Conservation (phyloP, 2,888 invertebrate species). For the Stenolophus ochropezus region DNA sequence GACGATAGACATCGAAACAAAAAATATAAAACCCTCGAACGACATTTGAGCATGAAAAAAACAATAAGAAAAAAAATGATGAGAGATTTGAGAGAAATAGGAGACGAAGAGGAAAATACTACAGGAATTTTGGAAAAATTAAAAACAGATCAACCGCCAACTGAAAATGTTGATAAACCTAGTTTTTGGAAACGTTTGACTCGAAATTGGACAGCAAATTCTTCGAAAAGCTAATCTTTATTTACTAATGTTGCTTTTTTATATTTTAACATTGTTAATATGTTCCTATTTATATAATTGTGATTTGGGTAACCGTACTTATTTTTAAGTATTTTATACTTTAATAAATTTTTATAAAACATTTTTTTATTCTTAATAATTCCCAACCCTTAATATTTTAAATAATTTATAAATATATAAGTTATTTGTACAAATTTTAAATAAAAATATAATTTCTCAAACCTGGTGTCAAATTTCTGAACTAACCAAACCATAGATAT, state of each 20-base stretch:
- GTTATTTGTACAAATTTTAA: no score
- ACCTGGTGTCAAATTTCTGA: no score
- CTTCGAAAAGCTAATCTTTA: constrained; percentile 44
- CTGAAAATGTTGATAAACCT: constrained; percentile 72
- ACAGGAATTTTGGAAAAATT: constrained; percentile 72
- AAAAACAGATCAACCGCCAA: constrained; percentile 72
- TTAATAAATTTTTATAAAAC: neutral
- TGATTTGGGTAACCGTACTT: neutral
- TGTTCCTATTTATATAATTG: neutral
- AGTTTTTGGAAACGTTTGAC: constrained; percentile 73
- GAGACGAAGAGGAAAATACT: constrained; percentile 69
- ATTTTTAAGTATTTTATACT: neutral
- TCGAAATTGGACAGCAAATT: constrained; percentile 69
- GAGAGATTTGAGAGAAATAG: constrained; percentile 84
- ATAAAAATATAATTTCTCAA: no score
- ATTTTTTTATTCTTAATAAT: neutral
- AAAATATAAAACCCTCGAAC: constrained; percentile 84
- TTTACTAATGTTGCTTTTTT: neutral
- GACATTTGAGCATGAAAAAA: constrained; percentile 91
- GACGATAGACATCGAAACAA: constrained; percentile 76
- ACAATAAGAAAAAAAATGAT: constrained; percentile 90
- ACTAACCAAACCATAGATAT: no score
- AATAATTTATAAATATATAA: no score
- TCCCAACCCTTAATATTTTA: no score
- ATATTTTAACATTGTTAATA: neutral